Base-by-base conservation (phyloP, 1,140 invertebrate species). In the Arctopsyche grandis region DNA sequence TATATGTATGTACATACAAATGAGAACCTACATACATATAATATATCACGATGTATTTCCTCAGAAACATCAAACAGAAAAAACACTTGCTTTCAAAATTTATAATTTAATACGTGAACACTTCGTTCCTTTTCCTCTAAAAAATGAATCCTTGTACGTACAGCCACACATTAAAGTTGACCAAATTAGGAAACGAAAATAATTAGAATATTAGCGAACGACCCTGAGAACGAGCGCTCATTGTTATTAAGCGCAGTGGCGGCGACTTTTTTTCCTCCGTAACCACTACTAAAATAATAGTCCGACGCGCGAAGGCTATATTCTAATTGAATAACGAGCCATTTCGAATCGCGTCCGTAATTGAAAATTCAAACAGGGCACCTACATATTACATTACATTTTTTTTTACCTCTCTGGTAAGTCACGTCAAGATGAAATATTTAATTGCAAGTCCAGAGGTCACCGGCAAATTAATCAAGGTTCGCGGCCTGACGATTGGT, bases 361-460 rank as follows among this genome's bases (percentile, higher is more conserved):
- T 66, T 66, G 63, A 66, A 66, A 66, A 66, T 66, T 66, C 21
- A 66, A 66, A 26, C 63, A 66, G 21, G 63, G 21, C 21, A 29
- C 63, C 22, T 19, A 24, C 22, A 66, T 38, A 38, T 7, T 38
- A 38, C 29, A 38, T 38, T 38, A n/a, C n/a, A n/a, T n/a, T 38
- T 38, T 52, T 52, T 52, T 52, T 52, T 16, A 12, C 10, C 12
- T 16, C 3, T 52, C 10, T 14, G 4, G 16, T 52, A 52, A 52
- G 22, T 66, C 24, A 24, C 22, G 48, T 14, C 63, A 5, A 66
- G 63, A 66, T 66, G 63, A 66, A 66, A 66, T 66, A 66, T 66
- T 66, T 66, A 22, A 66, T 66, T 66, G 63, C 22, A 14, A 52
- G 48, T 5, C 48, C 12, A 52, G 48, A 12, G 12, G 48, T 52